Evolutionary conservation across 2,888 invertebrate species (phyloP).

Genomic region (Parnassius glacialis): DNA sequence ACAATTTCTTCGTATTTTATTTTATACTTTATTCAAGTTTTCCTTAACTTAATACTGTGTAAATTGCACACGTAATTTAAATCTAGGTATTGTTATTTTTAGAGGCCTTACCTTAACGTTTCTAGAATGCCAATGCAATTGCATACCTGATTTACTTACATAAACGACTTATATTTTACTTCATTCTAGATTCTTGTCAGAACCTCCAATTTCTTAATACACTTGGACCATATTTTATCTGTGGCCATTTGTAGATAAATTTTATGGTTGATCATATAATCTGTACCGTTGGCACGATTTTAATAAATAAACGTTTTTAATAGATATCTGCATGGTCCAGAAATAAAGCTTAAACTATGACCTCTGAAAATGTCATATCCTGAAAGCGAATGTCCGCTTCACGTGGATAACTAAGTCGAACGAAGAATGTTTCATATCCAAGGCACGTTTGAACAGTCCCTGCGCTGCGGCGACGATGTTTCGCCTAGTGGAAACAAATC

Average conservation of each 20-base stretch:
- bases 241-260: background rate
- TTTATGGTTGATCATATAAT: constrained; percentile 29
- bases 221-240: constrained; percentile 5
- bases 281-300: constrained; percentile 55
- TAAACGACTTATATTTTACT: background rate
- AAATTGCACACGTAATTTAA: background rate
- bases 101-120: constrained; percentile 7
- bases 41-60: background rate
- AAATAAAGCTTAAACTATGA: constrained; percentile 53
- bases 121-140: constrained; percentile 11
- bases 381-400: constrained; percentile 32
- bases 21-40: background rate
- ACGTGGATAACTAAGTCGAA: constrained; percentile 36
- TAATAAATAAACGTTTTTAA: constrained; percentile 57
- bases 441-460: constrained; percentile 81
- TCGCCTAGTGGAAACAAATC: constrained; percentile 75
- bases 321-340: constrained; percentile 61
- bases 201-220: constrained; percentile 7
- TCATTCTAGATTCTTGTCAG: constrained; percentile 23
- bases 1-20: too few relatives aligned
- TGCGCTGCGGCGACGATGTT: constrained; percentile 75
- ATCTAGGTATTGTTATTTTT: too few relatives aligned
- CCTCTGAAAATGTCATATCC: constrained; percentile 61
- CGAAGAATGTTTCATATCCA: constrained; percentile 77
- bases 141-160: constrained; percentile 9